Conservation (phyloP, 2,888 invertebrate genomes). For the Ormyrus thymus region DNA sequence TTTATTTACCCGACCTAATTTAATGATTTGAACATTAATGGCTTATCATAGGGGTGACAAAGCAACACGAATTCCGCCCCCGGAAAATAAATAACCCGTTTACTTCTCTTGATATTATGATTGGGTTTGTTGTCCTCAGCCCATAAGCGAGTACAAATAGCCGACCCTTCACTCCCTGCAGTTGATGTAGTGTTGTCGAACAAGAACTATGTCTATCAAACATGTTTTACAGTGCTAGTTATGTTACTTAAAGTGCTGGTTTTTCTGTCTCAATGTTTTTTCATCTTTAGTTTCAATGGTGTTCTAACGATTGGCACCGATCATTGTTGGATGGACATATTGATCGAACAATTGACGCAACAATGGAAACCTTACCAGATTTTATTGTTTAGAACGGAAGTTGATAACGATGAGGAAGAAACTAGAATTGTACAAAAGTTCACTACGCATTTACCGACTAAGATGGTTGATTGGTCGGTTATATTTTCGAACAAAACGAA, state of each 20-base stretch:
- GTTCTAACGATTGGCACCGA: background rate
- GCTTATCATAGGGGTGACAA: no score
- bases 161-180: no score
- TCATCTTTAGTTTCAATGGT: background rate
- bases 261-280: background rate
- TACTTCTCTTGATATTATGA: no score
- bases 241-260: conserved; percentile 8
- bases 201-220: no score
- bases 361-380: conserved; percentile 7
- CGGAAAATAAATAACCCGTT: no score
- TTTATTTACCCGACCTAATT: no score
- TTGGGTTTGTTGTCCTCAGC: no score
- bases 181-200: no score
- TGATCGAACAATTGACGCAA: conserved; percentile 12
- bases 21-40: no score
- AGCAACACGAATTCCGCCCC: no score
- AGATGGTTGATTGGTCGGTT: background rate
- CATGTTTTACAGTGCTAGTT: no score
- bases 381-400: conserved; percentile 8
- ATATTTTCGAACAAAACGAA: background rate
- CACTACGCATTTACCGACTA: background rate
- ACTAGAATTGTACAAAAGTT: conserved; percentile 10
- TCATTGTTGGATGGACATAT: background rate
- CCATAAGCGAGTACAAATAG: no score
- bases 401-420: background rate